A percentile compares a stretch with the other conserved stretches of the same genome.
These are phyloP conservation scores for Malurus leucopterus DNA, from an alignment of 2,797 vertebrate species.

Conservation along the genomic window DNA sequence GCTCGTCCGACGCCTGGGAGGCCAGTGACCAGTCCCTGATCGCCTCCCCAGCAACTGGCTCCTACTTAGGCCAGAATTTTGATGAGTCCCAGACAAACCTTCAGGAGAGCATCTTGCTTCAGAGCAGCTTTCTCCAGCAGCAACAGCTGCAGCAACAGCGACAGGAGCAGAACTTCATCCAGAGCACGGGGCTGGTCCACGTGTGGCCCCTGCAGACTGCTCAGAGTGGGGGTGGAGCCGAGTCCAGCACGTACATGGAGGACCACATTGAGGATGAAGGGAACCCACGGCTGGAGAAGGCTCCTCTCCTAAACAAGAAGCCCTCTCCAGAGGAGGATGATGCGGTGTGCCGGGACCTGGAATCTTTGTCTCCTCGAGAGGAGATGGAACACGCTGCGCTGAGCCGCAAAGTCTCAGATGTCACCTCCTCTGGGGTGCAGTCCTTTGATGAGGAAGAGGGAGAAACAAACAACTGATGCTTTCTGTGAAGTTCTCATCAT, in stretches of 20 bases:
- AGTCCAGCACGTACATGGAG: conserved; percentile 81
- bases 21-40: conserved; percentile 91
- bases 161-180: conserved; percentile 80
- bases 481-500: conserved; percentile 24
- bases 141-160: conserved; percentile 82
- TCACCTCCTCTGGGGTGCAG: conserved; percentile 87
- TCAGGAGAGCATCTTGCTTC: conserved; percentile 82
- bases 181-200: conserved; percentile 84
- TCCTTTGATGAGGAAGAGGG: conserved; percentile 88
- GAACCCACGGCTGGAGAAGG: conserved; percentile 81
- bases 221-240: conserved; percentile 56
- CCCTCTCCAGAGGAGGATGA: conserved; percentile 90
- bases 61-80: conserved; percentile 86
- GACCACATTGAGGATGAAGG: conserved; percentile 83
- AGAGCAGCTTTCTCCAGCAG: conserved; percentile 77
- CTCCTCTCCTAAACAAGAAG: conserved; percentile 87
- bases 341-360: conserved; percentile 88
- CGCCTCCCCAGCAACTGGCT: conserved; percentile 87
- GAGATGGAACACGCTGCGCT: conserved; percentile 80
- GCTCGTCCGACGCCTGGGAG: conserved; percentile 96
- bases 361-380: conserved; percentile 87
- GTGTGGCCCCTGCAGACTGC: conserved; percentile 82
- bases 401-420: conserved; percentile 91
- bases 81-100: conserved; percentile 85
- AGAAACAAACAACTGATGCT: conserved; percentile 79